These are phyloP conservation scores for Chironomus riparius DNA, from an alignment of 2,888 invertebrate genomes.

Conservation along the genomic window DNA sequence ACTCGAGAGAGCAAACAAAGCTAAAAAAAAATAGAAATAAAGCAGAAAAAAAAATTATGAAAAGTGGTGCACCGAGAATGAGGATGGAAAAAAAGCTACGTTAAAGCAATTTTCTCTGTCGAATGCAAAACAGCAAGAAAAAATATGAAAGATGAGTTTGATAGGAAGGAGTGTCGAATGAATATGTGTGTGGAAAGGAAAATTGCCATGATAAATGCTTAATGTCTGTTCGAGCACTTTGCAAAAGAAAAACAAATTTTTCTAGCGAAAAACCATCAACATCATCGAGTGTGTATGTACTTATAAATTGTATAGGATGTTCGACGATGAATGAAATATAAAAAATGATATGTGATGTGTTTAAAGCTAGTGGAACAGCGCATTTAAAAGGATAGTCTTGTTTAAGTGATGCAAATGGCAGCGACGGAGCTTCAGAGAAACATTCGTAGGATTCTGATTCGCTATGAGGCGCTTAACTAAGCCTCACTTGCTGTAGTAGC, in stretches of 20 bases:
- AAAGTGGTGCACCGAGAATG: background rate
- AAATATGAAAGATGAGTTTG: background rate
- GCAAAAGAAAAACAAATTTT: slow-evolving; percentile 24
- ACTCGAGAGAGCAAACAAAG: background rate
- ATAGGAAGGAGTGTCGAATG: background rate
- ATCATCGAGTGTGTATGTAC: too few relatives aligned
- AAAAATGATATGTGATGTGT: background rate
- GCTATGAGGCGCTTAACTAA: too few relatives aligned
- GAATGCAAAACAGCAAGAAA: background rate
- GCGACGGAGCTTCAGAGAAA: too few relatives aligned
- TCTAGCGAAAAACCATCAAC: background rate
- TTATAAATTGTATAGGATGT: background rate
- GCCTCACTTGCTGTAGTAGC: too few relatives aligned
- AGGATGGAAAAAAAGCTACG: background rate
- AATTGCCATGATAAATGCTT: slow-evolving; percentile 27
- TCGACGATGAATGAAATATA: background rate
- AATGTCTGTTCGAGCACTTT: slow-evolving; percentile 20
- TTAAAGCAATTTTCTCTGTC: background rate
- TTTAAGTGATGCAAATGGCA: too few relatives aligned
- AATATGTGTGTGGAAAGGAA: slow-evolving; percentile 9
- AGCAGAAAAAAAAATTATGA: background rate
- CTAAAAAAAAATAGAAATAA: background rate
- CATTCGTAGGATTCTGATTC: too few relatives aligned
- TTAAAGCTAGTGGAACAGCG: background rate
- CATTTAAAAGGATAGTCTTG: too few relatives aligned